Conservation (phyloP, 1,140 invertebrate species). For the Pararge aegeria region DNA sequence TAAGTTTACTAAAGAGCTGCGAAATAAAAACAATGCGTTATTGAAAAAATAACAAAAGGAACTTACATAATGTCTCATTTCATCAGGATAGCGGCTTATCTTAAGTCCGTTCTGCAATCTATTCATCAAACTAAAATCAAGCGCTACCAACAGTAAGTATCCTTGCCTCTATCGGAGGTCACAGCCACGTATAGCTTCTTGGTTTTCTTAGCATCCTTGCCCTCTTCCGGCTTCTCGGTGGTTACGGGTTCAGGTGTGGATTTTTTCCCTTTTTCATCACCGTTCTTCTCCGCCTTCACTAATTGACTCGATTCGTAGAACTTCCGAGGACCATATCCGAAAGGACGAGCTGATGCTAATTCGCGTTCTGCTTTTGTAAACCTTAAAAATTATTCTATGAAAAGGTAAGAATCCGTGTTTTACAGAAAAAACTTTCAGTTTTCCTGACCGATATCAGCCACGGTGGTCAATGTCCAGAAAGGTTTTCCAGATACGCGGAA, state of each 20-base stretch:
- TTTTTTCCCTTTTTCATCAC: conserved; percentile 55
- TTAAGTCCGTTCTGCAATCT: too few relatives aligned
- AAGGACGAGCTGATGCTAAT: conserved; percentile 92
- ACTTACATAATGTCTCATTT: too few relatives aligned
- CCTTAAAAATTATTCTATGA: conserved; percentile 55
- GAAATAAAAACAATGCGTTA: too few relatives aligned
- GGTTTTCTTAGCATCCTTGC: conserved; percentile 51
- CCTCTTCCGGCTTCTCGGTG: conserved; percentile 26
- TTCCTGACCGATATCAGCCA: too few relatives aligned
- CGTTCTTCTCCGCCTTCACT: conserved; percentile 38
- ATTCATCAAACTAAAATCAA: too few relatives aligned
- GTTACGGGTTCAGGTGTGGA: conserved; percentile 60
- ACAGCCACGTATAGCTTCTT: conserved; percentile 93
- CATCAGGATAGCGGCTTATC: too few relatives aligned
- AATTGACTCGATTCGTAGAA: conserved; percentile 85
- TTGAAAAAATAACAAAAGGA: too few relatives aligned
- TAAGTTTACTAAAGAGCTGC: too few relatives aligned
- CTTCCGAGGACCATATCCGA: conserved; percentile 91
- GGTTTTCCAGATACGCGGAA: too few relatives aligned
- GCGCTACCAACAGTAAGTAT: background rate
- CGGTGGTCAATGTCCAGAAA: too few relatives aligned
- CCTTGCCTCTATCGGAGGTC: conserved; percentile 92
- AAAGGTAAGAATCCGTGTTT: too few relatives aligned
- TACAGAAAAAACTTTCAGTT: too few relatives aligned
- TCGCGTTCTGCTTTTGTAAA: conserved; percentile 97